Percentiles rank a stretch among this genome's conserved stretches.
phyloP scores from a whole-genome alignment of 2,888 invertebrate genomes.

The Polylopha cassiicola region DNA sequence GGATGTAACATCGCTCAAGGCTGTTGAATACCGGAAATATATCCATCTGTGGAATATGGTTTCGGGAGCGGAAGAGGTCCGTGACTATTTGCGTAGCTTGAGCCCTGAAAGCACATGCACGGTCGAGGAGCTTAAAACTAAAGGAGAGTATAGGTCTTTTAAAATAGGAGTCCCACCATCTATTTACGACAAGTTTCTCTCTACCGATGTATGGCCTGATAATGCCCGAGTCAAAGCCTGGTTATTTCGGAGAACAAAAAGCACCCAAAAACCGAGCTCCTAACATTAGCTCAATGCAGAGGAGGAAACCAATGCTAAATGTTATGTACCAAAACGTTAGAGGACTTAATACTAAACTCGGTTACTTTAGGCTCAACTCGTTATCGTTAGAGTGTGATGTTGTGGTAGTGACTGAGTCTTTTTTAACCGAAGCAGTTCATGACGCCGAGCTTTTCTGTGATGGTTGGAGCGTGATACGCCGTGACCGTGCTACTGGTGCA shows the following conservation, averaged over 20 bases:
- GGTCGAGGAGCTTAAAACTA: slow-evolving; percentile 3
- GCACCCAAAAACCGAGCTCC: no score
- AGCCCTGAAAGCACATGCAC: not conserved
- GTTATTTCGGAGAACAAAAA: slow-evolving; percentile 1
- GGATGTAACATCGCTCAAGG: not conserved
- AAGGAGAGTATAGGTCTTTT: slow-evolving; percentile 13
- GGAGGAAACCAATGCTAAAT: no score
- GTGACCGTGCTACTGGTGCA: not conserved
- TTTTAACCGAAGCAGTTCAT: not conserved
- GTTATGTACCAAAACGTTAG: slow-evolving; percentile 1
- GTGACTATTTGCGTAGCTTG: not conserved
- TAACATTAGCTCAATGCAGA: no score
- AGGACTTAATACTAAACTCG: not conserved
- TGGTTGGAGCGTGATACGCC: slow-evolving; percentile 1
- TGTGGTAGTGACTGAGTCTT: not conserved
- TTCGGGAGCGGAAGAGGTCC: slow-evolving; percentile 2
- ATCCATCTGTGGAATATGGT: slow-evolving; percentile 9
- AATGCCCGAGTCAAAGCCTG: slow-evolving; percentile 7
- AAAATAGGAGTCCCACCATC: slow-evolving; percentile 7
- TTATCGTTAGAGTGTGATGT: not conserved
- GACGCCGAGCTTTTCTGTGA: not conserved
- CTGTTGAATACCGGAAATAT: slow-evolving; percentile 3
- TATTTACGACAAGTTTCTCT: not conserved
- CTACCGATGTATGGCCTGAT: slow-evolving; percentile 2
- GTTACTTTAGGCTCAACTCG: no score